Conservation (phyloP, 2,113 vertebrate genomes). For the Cyprichromis sp. region DNA sequence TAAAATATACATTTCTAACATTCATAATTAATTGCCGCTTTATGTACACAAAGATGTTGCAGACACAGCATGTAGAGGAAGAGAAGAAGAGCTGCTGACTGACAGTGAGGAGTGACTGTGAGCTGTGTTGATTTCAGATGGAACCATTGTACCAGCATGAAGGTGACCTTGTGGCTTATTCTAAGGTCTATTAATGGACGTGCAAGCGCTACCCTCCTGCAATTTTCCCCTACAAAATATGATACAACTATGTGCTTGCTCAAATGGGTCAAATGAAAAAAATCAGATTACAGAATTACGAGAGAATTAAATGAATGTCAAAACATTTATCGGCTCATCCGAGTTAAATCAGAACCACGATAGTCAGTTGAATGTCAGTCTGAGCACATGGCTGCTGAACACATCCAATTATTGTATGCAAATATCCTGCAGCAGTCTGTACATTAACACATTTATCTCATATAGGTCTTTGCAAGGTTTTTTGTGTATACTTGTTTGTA, state of each 20-base stretch:
- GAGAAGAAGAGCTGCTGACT: not conserved
- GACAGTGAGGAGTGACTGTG: not conserved
- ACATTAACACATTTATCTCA: not conserved
- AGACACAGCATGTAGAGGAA: not conserved
- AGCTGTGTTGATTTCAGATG: constrained; percentile 14
- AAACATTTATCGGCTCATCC: not conserved
- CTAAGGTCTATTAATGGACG: constrained; percentile 29
- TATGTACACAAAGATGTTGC: not conserved
- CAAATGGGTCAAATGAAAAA: not conserved
- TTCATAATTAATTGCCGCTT: constrained; percentile 12
- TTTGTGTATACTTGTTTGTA: not conserved
- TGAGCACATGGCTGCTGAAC: not conserved
- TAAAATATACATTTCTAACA: not conserved
- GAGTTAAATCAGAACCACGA: not conserved
- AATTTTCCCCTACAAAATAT: constrained; percentile 4
- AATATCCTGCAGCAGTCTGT: constrained; percentile 3
- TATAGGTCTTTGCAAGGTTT: not conserved
- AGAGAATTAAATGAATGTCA: not conserved
- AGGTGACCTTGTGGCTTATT: constrained; percentile 67
- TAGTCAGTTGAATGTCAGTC: not conserved
- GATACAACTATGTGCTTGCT: not conserved
- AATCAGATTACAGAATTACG: not conserved
- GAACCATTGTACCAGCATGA: constrained; percentile 41
- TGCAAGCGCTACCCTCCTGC: not conserved
- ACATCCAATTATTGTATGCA: constrained; percentile 22